These are phyloP conservation scores for Entomyzon cyanotis DNA, from an alignment of 2,113 vertebrate species.

Conservation along the genomic window DNA sequence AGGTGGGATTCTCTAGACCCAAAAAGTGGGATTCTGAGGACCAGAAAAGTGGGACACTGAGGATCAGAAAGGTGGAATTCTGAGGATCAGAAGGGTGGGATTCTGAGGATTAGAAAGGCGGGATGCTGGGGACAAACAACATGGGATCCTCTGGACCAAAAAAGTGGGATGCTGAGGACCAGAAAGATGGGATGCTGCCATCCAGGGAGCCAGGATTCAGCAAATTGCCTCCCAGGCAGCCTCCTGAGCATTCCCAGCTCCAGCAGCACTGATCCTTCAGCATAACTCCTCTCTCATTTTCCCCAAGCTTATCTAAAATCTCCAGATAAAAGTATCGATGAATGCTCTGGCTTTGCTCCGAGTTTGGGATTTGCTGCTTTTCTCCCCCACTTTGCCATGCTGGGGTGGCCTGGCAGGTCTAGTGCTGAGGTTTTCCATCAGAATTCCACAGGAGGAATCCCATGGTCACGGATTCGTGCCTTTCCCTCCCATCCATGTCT, in stretches of 20 bases:
- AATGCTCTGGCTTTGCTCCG: fast-evolving
- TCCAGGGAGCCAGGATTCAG: neutral
- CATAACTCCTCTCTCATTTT: neutral
- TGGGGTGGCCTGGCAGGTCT: neutral
- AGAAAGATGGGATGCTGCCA: neutral
- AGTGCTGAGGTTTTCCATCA: fast-evolving
- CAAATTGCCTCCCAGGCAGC: neutral
- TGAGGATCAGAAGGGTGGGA: fast-evolving
- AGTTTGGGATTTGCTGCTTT: neutral
- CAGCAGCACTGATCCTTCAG: fast-evolving
- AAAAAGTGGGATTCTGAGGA: neutral
- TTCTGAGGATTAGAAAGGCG: fast-evolving
- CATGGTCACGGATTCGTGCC: neutral
- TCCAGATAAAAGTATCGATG: fast-evolving
- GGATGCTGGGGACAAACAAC: fast-evolving
- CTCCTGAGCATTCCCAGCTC: fast-evolving
- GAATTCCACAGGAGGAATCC: fast-evolving
- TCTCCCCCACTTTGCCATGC: neutral
- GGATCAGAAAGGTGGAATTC: fast-evolving
- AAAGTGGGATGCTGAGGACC: fast-evolving
- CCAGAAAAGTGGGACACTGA: fast-evolving
- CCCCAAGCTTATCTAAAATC: fast-evolving
- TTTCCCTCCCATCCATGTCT: neutral
- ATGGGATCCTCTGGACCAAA: fast-evolving
- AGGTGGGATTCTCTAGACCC: fast-evolving